These are phyloP conservation scores for Trachelus tabidus DNA, from an alignment of 2,888 invertebrate genomes.

Conservation along the genomic window DNA sequence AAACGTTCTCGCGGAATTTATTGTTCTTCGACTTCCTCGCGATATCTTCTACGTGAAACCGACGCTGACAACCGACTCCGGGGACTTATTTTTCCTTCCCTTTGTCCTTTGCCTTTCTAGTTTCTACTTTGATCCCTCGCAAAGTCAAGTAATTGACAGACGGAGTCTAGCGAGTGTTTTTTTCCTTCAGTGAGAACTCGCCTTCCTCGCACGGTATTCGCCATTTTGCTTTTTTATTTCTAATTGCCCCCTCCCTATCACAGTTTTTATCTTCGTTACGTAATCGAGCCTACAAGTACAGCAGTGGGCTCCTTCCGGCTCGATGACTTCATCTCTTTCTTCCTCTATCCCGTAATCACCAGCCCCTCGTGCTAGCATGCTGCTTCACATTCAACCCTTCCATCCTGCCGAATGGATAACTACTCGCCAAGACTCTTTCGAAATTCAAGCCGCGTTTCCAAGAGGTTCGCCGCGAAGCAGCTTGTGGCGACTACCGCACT, in stretches of 20 bases:
- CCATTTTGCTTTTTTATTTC: not conserved
- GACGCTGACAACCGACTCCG: not conserved
- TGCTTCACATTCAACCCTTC: not conserved
- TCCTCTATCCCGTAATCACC: too few relatives aligned
- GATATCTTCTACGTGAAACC: not conserved
- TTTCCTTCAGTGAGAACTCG: not conserved
- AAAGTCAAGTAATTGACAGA: not conserved
- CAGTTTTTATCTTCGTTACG: not conserved
- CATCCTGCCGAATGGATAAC: not conserved
- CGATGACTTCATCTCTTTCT: too few relatives aligned
- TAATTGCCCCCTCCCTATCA: not conserved
- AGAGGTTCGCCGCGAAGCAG: too few relatives aligned
- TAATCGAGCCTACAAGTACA: not conserved
- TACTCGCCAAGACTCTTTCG: too few relatives aligned
- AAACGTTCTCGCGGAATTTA: slow-evolving; percentile 34
- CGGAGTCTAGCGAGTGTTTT: not conserved
- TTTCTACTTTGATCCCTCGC: not conserved
- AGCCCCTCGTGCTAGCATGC: too few relatives aligned
- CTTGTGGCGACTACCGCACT: slow-evolving; percentile 16
- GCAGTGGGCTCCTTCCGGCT: too few relatives aligned
- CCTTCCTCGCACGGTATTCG: not conserved
- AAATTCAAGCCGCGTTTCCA: too few relatives aligned
- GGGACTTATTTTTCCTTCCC: not conserved
- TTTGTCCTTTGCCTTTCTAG: not conserved
- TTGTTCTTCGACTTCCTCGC: slow-evolving; percentile 12